phyloP scores from a whole-genome alignment of 1,140 invertebrate species.

The Pseudachorutes palmiensis region DNA sequence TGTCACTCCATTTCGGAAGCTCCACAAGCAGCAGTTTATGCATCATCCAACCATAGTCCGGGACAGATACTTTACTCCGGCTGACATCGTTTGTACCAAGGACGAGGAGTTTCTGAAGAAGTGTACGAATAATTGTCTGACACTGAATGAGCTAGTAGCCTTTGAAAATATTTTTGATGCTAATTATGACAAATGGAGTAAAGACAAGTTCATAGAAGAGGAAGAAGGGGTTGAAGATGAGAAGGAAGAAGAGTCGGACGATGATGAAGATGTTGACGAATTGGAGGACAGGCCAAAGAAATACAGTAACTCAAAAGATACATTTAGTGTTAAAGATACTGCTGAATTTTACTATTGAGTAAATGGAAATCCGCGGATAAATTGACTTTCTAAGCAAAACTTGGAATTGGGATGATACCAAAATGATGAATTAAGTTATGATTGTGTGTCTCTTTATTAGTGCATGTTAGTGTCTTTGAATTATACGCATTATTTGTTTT shows the following conservation, averaged over 20 bases:
- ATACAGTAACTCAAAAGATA: constrained; percentile 10
- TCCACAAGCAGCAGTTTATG: constrained; percentile 5
- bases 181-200: constrained; percentile 11
- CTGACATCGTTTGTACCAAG: constrained; percentile 21
- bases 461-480: too few relatives aligned
- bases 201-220: not conserved
- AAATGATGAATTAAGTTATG: not conserved
- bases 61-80: constrained; percentile 29
- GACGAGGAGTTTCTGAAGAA: constrained; percentile 32
- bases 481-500: too few relatives aligned
- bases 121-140: constrained; percentile 24
- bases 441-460: too few relatives aligned
- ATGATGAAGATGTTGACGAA: not conserved
- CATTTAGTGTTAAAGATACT: constrained; percentile 22
- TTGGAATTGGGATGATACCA: not conserved
- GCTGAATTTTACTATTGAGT: constrained; percentile 28
- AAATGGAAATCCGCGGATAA: not conserved
- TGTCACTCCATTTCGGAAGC: constrained; percentile 20
- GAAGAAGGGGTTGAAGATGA: constrained; percentile 9
- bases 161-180: constrained; percentile 30
- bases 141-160: constrained; percentile 25
- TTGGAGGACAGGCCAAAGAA: not conserved
- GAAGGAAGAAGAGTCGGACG: constrained; percentile 7
- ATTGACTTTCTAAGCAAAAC: not conserved
- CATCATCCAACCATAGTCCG: constrained; percentile 1